Conservation (phyloP, 2,888 invertebrate species). For the Cheilosia urbana region DNA sequence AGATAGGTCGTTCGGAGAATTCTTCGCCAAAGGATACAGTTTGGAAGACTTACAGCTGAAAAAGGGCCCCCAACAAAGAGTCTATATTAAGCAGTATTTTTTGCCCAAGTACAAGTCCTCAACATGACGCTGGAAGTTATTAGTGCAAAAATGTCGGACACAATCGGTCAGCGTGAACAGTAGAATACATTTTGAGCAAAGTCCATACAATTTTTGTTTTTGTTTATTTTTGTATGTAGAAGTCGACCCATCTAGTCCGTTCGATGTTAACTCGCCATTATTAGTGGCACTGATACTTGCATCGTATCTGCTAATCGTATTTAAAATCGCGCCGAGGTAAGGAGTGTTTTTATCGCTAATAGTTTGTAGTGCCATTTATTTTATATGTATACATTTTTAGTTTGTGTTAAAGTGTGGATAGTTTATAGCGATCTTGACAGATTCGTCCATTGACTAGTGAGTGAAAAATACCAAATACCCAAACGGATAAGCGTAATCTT, state of each 20-base stretch:
- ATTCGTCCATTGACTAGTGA: too few species aligned
- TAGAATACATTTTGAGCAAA: neutral
- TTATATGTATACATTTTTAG: too few species aligned
- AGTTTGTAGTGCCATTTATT: too few species aligned
- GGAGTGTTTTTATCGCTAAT: neutral
- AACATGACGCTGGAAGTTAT: constrained; percentile 29
- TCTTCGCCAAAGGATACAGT: neutral
- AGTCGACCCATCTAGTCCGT: neutral
- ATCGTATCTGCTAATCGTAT: constrained; percentile 78
- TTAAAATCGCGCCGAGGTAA: constrained; percentile 76
- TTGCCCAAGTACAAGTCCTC: neutral
- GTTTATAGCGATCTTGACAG: too few species aligned
- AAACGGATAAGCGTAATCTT: too few species aligned
- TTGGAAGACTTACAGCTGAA: constrained; percentile 4
- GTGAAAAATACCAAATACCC: too few species aligned
- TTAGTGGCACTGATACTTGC: constrained; percentile 77
- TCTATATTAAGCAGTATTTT: neutral
- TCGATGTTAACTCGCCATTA: constrained; percentile 72
- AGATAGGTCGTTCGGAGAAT: constrained; percentile 31
- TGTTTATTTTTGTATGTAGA: constrained; percentile 17
- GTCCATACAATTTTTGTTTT: neutral
- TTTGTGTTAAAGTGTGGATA: too few species aligned
- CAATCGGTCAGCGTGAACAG: constrained; percentile 19
- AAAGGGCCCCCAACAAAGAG: neutral
- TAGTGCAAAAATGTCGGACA: constrained; percentile 12